Base-by-base conservation (phyloP, 2,113 vertebrate genomes). In the Vanacampus margaritifer region DNA sequence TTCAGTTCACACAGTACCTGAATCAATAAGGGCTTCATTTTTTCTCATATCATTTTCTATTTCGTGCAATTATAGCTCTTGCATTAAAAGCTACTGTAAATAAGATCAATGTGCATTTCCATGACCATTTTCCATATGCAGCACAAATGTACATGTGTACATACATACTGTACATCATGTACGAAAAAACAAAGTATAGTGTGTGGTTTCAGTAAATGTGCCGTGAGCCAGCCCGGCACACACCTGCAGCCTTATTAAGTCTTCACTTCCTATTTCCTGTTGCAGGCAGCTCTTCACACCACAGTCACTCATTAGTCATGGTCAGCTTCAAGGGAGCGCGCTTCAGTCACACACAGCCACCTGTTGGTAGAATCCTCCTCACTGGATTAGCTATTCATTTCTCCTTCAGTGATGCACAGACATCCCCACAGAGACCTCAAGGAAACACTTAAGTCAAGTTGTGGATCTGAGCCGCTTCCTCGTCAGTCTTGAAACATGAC, bases 261-360 rank as follows among this genome's bases (percentile, higher is more conserved):
- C 54, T 11, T 61, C 26, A 69, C 74, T 73, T 75, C 28, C 70
- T 65, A 26, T 74, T 64, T 78, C 24, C 41, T 65, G 59, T 56
- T 4, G 60, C 2, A 2, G 51, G 66, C 57, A 74, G 60, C 75
- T 61, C 74, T 72, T 77, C 69, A 73, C 0, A 0, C 12, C 58
- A 51, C 53, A 67, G 68, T 81, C 80, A 75, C 63, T 77, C 41
- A 56, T 71, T 74, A 62, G 21, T 83, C 84, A 73, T 16, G n/a
- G 65, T 71, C 66, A 69, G 54, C 71, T 62, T 78, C 48, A 69
- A 82, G 75, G 68, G 72, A 43, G 73, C 68, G 43, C 78, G 77
- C 78, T 74, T 80, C 75, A 82, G 72, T 81, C 68, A 74, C 72
- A 77, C 68, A 74, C 72, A 77, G 83, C 78, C 79, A 78, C 79